Percentiles rank a stretch among this genome's conserved stretches.
phyloP scores from a whole-genome alignment of 2,797 vertebrate genomes.

The Neostethus bicornis region DNA sequence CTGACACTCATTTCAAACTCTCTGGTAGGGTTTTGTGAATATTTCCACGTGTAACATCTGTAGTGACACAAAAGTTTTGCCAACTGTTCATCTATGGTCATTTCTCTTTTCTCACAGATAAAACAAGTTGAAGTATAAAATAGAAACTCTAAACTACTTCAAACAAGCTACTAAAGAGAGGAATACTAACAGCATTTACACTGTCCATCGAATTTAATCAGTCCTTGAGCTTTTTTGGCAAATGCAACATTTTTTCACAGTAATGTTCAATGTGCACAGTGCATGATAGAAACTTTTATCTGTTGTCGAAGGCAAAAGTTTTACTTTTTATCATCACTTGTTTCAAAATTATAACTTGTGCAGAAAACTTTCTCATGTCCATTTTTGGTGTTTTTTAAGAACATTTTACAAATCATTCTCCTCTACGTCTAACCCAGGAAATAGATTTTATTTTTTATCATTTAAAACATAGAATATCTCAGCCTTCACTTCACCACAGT shows the following conservation, averaged over 20 bases:
- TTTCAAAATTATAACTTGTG: conserved; percentile 22
- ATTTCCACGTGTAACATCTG: conserved; percentile 50
- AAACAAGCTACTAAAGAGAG: neutral
- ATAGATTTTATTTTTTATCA: neutral
- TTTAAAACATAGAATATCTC: neutral
- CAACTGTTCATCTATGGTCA: conserved; percentile 24
- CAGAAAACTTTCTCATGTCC: conserved; percentile 10
- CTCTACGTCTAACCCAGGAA: too few species aligned
- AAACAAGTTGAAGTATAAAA: neutral
- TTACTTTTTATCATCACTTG: conserved; percentile 5
- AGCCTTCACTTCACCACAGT: neutral
- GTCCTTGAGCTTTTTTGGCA: conserved; percentile 1
- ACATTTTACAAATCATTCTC: too few species aligned
- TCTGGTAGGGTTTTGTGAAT: conserved; percentile 72
- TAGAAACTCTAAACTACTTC: neutral
- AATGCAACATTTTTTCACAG: conserved; percentile 8
- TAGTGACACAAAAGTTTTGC: conserved; percentile 26
- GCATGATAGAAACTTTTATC: conserved; percentile 20
- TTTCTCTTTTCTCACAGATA: conserved; percentile 8
- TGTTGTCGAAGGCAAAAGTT: conserved; percentile 27
- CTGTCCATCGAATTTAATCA: neutral
- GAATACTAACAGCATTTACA: neutral
- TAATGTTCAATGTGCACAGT: conserved; percentile 26
- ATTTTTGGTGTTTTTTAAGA: too few species aligned
- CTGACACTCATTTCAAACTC: conserved; percentile 58